Percentiles rank a stretch among this genome's conserved stretches.
Conservation (phyloP, 2,113 vertebrate species). For the Pollachius pollachius region DNA sequence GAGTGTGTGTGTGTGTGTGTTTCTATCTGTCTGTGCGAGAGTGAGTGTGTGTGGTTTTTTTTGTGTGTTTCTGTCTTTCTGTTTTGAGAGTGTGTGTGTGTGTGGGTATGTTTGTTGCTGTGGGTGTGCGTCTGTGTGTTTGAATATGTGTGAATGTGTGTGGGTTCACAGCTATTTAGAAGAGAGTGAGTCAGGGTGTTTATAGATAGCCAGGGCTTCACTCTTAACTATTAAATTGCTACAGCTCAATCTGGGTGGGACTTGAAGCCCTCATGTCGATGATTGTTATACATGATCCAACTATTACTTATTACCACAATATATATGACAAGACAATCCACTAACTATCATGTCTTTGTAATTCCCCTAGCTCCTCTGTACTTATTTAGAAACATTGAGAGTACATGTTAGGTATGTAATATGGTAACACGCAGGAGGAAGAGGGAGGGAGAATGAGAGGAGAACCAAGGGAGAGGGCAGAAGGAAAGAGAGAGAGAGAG, state of each 20-base stretch:
- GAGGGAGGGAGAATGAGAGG: neutral
- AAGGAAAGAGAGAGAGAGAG: neutral
- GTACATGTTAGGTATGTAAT: neutral
- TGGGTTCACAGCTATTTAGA: neutral
- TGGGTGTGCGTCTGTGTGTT: constrained; percentile 15
- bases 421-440: neutral
- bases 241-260: constrained; percentile 2
- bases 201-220: constrained; percentile 36
- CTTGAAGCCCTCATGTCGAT: neutral
- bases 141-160: constrained; percentile 16
- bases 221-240: constrained; percentile 1
- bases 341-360: too few relatives aligned
- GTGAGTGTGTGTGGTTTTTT: neutral
- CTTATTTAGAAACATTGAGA: too few relatives aligned
- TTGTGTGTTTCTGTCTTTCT: neutral
- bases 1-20: constrained; percentile 3
- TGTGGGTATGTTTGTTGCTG: constrained; percentile 16
- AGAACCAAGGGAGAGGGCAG: neutral
- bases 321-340: too few relatives aligned
- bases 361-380: too few relatives aligned
- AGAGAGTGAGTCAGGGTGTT: constrained; percentile 38
- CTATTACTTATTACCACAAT: too few relatives aligned
- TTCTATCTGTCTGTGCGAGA: neutral
- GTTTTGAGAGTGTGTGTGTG: neutral
- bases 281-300: neutral